Percentiles rank a stretch among this genome's conserved stretches.
These are phyloP conservation scores for Trimorus sp. DNA, from an alignment of 2,888 invertebrate species.

Conservation along the genomic window DNA sequence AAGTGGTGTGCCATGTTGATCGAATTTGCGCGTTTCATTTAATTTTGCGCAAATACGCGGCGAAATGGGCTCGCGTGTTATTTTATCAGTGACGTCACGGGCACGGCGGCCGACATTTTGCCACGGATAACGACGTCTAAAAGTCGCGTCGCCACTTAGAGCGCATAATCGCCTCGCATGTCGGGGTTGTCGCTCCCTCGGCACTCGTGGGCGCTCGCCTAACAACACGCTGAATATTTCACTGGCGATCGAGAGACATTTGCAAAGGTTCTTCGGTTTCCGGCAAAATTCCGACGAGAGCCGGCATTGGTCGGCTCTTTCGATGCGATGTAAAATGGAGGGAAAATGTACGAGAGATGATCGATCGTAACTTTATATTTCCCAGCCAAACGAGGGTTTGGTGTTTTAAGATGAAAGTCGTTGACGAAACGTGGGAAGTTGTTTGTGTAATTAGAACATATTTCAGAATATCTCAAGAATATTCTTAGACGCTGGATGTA, in stretches of 20 bases:
- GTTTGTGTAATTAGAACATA: no score
- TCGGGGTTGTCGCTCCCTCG: constrained; percentile 34
- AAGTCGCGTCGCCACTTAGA: constrained; percentile 48
- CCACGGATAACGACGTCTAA: constrained; percentile 33
- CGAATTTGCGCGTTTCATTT: background rate
- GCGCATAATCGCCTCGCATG: constrained; percentile 38
- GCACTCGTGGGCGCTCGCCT: constrained; percentile 3
- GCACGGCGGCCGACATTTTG: constrained; percentile 31
- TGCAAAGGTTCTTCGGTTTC: constrained; percentile 11
- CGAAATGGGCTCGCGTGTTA: constrained; percentile 5
- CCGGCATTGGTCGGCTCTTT: no score
- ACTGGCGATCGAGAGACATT: constrained; percentile 17
- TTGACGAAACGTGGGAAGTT: no score
- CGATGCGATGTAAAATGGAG: no score
- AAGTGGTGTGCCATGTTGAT: no score
- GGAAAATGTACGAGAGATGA: no score
- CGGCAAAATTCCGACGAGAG: background rate
- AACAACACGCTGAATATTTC: constrained; percentile 32
- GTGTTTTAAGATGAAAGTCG: no score
- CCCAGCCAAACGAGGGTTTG: no score
- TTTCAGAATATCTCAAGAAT: no score
- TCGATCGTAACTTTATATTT: no score
- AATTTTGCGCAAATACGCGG: background rate
- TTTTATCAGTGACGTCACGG: constrained; percentile 23
- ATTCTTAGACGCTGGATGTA: no score